Evolutionary conservation across 2,888 invertebrate genomes (phyloP).

Genomic region (Didymodactylos carnosus): DNA sequence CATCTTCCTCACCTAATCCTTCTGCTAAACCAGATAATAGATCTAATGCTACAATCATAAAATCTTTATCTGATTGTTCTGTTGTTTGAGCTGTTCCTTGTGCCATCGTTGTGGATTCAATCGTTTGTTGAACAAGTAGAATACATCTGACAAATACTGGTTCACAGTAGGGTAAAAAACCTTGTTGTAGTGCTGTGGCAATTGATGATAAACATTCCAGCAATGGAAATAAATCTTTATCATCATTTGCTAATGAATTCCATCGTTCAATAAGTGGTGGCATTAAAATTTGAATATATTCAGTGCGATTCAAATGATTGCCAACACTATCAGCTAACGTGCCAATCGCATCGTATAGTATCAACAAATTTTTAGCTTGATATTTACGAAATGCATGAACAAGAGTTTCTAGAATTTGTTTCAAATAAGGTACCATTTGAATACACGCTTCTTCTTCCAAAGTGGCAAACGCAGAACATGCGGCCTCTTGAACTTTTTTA

Average conservation of each 20-base stretch:
- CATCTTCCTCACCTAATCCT: too few species aligned
- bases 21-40: conserved; percentile 84
- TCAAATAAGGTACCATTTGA: conserved; percentile 85
- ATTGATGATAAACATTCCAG: conserved; percentile 91
- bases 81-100: conserved; percentile 75
- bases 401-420: conserved; percentile 78
- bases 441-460: conserved; percentile 96
- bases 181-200: conserved; percentile 83
- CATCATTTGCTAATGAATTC: conserved; percentile 90
- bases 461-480: conserved; percentile 95
- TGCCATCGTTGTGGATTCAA: too few species aligned
- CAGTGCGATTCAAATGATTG: conserved; percentile 79
- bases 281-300: conserved; percentile 86
- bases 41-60: conserved; percentile 95
- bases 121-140: conserved; percentile 78
- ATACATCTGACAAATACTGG: conserved; percentile 84
- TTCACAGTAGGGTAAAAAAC: conserved; percentile 90
- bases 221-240: conserved; percentile 88
- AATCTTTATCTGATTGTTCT: conserved; percentile 68
- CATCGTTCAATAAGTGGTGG: conserved; percentile 92
- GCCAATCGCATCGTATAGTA: conserved; percentile 92
- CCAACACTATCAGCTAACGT: conserved; percentile 95
- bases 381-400: conserved; percentile 85
- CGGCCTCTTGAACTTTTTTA: conserved; percentile 92
- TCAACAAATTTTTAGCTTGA: conserved; percentile 58